These are phyloP conservation scores for Tragopan temminckii DNA, from an alignment of 2,797 vertebrate genomes.

Conservation along the genomic window DNA sequence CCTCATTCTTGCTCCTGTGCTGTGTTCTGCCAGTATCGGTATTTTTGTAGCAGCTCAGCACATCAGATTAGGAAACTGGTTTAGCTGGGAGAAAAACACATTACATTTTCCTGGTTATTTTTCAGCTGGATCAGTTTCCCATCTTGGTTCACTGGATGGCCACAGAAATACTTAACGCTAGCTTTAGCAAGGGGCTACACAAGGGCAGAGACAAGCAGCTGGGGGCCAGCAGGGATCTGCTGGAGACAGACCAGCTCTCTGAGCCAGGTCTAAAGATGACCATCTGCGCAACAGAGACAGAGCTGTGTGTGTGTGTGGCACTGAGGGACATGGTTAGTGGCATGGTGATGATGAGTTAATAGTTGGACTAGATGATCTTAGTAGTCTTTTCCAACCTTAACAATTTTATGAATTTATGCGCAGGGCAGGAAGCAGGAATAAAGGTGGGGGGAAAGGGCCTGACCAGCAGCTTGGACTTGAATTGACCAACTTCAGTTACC, in stretches of 20 bases:
- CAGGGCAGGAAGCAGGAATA: background rate
- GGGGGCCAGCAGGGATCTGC: background rate
- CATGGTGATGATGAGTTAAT: too few species aligned
- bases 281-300: background rate
- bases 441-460: background rate
- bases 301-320: too few species aligned
- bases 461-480: background rate
- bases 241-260: background rate
- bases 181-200: background rate
- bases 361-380: too few species aligned
- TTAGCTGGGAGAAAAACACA: background rate
- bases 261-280: background rate
- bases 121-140: background rate
- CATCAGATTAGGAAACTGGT: background rate
- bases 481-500: background rate
- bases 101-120: background rate
- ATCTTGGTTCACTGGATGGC: background rate
- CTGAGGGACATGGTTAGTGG: too few species aligned
- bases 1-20: background rate
- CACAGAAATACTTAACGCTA: background rate
- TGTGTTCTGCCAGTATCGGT: background rate
- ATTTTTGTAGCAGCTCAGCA: background rate
- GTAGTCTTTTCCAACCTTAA: too few species aligned
- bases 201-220: background rate
- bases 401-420: too few species aligned